These are phyloP conservation scores for Siniperca undulata DNA, from an alignment of 2,797 vertebrate genomes.

Conservation along the genomic window DNA sequence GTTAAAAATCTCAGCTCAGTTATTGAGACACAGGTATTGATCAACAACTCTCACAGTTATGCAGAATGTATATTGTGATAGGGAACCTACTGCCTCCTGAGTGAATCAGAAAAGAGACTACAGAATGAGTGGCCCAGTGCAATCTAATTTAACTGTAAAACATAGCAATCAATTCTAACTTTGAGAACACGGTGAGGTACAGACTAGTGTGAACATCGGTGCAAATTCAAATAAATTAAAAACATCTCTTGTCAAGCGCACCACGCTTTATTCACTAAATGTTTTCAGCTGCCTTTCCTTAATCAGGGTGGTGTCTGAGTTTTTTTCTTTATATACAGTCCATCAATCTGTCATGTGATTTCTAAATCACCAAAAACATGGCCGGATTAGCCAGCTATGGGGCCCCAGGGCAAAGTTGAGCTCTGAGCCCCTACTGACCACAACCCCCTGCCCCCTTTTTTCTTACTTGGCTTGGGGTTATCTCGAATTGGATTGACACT, in stretches of 20 bases:
- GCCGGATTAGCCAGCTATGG: background rate
- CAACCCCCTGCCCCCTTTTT: background rate
- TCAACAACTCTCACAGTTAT: background rate
- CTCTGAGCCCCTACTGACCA: background rate
- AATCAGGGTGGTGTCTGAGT: background rate
- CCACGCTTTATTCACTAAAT: background rate
- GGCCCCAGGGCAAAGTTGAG: too few species aligned
- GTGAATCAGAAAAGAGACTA: background rate
- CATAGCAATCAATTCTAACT: background rate
- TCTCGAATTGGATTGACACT: background rate
- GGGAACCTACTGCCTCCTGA: background rate
- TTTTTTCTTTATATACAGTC: background rate
- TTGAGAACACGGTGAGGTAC: background rate
- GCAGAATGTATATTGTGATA: background rate
- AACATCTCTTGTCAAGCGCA: background rate
- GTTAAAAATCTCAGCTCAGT: slow-evolving; percentile 2
- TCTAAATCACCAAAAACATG: background rate
- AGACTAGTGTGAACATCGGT: background rate
- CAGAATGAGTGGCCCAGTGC: background rate
- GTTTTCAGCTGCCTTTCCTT: background rate
- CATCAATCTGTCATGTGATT: background rate
- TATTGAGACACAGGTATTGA: slow-evolving; percentile 10
- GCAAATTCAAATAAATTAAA: background rate
- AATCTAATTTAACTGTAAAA: slow-evolving; percentile 4
- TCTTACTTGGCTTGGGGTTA: background rate